phyloP scores from a whole-genome alignment of 2,888 invertebrate genomes.

The Machimus atricapillus region DNA sequence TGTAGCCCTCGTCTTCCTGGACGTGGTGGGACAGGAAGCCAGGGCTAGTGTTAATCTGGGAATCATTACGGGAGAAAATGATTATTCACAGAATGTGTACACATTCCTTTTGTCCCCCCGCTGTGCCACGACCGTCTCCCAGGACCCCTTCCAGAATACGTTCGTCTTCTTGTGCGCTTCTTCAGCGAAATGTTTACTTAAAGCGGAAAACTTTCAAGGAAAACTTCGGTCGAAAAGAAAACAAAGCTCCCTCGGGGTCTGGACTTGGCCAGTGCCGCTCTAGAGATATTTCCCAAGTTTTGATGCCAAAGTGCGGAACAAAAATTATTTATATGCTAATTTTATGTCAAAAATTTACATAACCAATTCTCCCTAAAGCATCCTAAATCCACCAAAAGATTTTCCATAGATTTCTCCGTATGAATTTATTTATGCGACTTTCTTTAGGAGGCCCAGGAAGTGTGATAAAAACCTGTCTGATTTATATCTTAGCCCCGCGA shows the following conservation, averaged over 20 bases:
- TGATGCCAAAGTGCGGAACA: conserved; percentile 36
- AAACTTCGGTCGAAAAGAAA: conserved; percentile 1
- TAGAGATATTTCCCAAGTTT: neutral
- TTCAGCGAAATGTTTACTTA: conserved; percentile 1
- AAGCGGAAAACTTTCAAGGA: neutral
- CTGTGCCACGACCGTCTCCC: neutral
- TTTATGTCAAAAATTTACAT: conserved; percentile 29
- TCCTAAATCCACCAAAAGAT: conserved; percentile 32
- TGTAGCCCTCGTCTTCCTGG: neutral
- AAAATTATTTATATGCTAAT: conserved; percentile 35
- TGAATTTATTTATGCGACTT: conserved; percentile 31
- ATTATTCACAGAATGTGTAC: neutral
- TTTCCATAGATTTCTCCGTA: conserved; percentile 27
- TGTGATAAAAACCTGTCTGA: conserved; percentile 29
- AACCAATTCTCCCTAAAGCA: conserved; percentile 32
- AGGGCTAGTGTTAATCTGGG: neutral
- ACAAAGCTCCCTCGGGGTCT: conserved; percentile 9
- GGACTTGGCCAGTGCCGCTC: neutral
- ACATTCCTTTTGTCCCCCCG: neutral
- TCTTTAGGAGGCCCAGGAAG: neutral
- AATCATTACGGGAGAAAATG: conserved; percentile 19
- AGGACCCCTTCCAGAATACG: neutral
- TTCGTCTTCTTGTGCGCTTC: neutral
- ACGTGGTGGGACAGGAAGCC: neutral
- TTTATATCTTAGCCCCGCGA: neutral